Conservation (phyloP, 2,113 vertebrate genomes). For the Albula goreensis region DNA sequence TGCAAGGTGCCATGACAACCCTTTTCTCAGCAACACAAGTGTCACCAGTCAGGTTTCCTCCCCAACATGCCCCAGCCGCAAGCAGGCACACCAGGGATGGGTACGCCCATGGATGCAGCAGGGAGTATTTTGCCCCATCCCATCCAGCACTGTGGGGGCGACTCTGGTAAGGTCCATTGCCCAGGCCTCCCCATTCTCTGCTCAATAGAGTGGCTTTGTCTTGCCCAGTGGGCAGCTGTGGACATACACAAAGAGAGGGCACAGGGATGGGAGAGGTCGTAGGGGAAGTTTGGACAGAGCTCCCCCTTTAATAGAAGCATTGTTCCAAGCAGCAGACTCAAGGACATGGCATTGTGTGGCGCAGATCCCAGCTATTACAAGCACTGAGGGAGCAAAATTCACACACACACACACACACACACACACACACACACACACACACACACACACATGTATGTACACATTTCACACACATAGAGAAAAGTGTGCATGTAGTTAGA, state of each 20-base stretch:
- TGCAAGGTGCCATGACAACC: not conserved
- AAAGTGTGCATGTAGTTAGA: not conserved
- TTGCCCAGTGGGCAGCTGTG: not conserved
- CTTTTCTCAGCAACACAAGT: not conserved
- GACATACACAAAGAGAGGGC: not conserved
- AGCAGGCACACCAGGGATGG: not conserved
- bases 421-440: not conserved
- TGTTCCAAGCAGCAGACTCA: conserved; percentile 6
- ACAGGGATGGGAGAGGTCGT: not conserved
- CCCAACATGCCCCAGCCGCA: not conserved
- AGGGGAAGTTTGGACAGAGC: not conserved
- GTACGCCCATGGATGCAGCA: not conserved
- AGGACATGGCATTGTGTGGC: not conserved
- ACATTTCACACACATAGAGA: not conserved
- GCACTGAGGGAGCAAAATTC: not conserved
- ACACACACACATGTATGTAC: not conserved
- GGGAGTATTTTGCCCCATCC: not conserved
- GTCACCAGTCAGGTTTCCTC: not conserved
- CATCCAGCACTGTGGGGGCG: not conserved
- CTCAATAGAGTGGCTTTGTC: conserved; percentile 9
- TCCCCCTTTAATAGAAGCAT: not conserved
- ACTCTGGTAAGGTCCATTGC: conserved; percentile 13
- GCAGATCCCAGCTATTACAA: not conserved
- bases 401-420: not conserved
- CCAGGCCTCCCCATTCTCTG: not conserved